These are phyloP conservation scores for Diarsia brunnea DNA, from an alignment of 2,888 invertebrate species.

Conservation along the genomic window DNA sequence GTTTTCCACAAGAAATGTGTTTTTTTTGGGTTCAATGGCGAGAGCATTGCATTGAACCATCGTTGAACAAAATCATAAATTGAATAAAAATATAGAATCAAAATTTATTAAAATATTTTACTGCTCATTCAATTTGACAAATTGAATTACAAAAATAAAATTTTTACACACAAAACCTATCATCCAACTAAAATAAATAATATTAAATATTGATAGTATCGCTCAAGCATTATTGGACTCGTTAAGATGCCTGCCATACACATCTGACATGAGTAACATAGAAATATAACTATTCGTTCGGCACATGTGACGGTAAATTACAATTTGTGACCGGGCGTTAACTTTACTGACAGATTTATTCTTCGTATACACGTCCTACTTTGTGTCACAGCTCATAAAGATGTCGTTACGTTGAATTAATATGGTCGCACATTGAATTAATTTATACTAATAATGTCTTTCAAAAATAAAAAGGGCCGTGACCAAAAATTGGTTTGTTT, in stretches of 20 bases:
- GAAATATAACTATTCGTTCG: conserved; percentile 75
- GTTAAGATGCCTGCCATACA: conserved; percentile 41
- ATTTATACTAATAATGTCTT: conserved; percentile 77
- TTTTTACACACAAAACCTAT: not conserved
- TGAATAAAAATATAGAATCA: not conserved
- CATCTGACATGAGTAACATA: conserved; percentile 58
- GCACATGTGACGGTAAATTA: conserved; percentile 84
- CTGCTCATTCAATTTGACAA: conserved; percentile 1
- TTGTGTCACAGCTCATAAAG: conserved; percentile 88
- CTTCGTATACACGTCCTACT: conserved; percentile 85
- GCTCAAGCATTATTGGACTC: conserved; percentile 12
- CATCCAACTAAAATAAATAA: not conserved
- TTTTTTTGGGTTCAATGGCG: not conserved
- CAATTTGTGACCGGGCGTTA: conserved; percentile 87
- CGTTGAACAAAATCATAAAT: not conserved
- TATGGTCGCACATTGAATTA: conserved; percentile 81
- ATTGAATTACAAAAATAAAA: not conserved
- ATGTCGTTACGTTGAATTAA: conserved; percentile 87
- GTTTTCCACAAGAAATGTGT: not conserved
- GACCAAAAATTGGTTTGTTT: conserved; percentile 52
- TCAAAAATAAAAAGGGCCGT: conserved; percentile 71
- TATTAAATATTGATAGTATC: conserved; percentile 22
- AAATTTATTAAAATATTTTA: not conserved
- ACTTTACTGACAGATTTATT: conserved; percentile 87
- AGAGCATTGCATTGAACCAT: not conserved